phyloP scores from a whole-genome alignment of 2,797 vertebrate genomes.

The Champsocephalus esox region DNA sequence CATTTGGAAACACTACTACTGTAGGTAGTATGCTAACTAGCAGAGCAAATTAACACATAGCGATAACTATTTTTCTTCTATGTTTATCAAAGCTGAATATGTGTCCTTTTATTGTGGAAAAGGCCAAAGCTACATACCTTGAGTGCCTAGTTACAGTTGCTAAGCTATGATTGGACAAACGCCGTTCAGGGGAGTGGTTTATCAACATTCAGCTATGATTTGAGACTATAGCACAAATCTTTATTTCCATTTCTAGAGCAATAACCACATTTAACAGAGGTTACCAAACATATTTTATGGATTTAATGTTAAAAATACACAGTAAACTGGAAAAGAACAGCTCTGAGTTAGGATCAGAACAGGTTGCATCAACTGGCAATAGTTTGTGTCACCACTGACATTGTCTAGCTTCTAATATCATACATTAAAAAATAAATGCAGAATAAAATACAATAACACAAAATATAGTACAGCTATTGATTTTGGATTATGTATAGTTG shows the following conservation, averaged over 20 bases:
- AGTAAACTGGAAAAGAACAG: neutral
- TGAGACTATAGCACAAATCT: neutral
- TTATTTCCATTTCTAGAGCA: neutral
- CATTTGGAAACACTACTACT: too few relatives aligned
- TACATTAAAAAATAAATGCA: neutral
- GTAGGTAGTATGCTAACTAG: neutral
- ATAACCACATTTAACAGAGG: neutral
- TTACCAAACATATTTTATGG: neutral
- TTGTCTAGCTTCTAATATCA: neutral
- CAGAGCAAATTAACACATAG: neutral
- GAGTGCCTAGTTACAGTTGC: neutral
- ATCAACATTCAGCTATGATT: neutral
- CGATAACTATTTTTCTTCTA: too few relatives aligned
- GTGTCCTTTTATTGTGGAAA: neutral
- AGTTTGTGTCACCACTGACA: constrained; percentile 3
- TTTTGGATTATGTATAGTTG: neutral
- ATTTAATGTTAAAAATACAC: neutral
- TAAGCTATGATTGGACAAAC: neutral
- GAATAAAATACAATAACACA: neutral
- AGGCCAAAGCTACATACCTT: constrained; percentile 1
- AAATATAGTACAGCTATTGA: neutral
- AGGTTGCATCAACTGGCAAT: neutral
- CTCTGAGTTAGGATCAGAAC: too few relatives aligned
- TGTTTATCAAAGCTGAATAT: neutral
- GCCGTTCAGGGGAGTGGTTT: neutral